Evolutionary conservation across 2,113 vertebrate species (phyloP).

Genomic region (Onychostruthus taczanowskii): DNA sequence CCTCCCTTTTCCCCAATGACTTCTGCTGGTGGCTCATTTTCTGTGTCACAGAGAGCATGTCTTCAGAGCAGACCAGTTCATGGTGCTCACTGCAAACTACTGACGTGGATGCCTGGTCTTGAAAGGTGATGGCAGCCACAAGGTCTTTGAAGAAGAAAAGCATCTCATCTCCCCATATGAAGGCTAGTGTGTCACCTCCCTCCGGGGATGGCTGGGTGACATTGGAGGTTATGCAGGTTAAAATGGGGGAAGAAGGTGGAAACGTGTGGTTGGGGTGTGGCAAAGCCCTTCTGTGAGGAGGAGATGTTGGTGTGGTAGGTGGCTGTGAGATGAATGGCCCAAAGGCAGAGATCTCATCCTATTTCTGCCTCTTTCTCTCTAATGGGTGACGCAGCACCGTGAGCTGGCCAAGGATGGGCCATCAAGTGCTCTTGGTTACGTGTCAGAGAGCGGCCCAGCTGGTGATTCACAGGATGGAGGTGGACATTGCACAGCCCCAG

Average conservation of each 20-base stretch:
- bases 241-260: not conserved
- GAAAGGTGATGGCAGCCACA: not conserved
- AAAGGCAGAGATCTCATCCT: not conserved
- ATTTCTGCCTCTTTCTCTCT: not conserved
- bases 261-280: not conserved
- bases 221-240: not conserved
- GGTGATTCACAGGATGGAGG: not conserved
- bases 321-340: not conserved
- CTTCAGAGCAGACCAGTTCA: not conserved
- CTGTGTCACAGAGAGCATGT: accelerated
- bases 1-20: not conserved
- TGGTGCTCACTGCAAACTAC: not conserved
- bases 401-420: not conserved
- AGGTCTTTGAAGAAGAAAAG: not conserved
- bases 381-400: not conserved
- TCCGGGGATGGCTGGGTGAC: not conserved
- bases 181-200: not conserved
- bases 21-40: not conserved
- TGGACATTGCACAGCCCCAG: not conserved
- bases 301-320: not conserved
- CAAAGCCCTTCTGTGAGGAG: not conserved
- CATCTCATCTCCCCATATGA: not conserved
- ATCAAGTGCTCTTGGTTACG: not conserved
- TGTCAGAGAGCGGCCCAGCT: not conserved
- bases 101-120: not conserved